phyloP scores from a whole-genome alignment of 2,797 vertebrate genomes.

The Coregonus suidteri region DNA sequence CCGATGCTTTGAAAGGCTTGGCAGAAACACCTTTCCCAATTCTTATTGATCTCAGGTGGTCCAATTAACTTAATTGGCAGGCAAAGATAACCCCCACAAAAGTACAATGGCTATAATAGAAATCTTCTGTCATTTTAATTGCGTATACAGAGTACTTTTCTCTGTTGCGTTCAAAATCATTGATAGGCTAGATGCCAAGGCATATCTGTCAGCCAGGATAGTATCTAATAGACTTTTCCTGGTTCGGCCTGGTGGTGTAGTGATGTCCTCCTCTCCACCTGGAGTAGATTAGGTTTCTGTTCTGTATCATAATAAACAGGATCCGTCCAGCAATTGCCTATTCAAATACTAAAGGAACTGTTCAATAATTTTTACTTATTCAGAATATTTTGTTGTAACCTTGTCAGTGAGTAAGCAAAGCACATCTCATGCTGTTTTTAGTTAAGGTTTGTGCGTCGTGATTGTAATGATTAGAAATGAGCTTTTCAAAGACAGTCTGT shows the following conservation, averaged over 20 bases:
- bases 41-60: background rate
- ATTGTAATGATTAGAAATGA: background rate
- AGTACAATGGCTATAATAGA: background rate
- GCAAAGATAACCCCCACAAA: background rate
- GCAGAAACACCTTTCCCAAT: background rate
- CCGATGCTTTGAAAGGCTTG: too few species aligned
- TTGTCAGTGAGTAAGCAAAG: background rate
- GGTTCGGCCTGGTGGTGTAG: background rate
- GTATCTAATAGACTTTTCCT: background rate
- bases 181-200: background rate
- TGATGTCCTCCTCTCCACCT: background rate
- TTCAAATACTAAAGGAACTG: background rate
- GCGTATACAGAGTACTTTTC: background rate
- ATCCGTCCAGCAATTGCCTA: background rate
- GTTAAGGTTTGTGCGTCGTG: background rate
- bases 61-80: background rate
- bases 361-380: background rate
- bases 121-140: background rate
- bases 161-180: too few species aligned
- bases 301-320: background rate
- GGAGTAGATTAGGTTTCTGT: background rate
- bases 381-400: background rate
- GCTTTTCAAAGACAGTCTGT: background rate
- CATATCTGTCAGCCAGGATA: background rate
- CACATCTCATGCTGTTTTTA: background rate